These are phyloP conservation scores for Oligia fasciuncula DNA, from an alignment of 2,888 invertebrate species.

Conservation along the genomic window DNA sequence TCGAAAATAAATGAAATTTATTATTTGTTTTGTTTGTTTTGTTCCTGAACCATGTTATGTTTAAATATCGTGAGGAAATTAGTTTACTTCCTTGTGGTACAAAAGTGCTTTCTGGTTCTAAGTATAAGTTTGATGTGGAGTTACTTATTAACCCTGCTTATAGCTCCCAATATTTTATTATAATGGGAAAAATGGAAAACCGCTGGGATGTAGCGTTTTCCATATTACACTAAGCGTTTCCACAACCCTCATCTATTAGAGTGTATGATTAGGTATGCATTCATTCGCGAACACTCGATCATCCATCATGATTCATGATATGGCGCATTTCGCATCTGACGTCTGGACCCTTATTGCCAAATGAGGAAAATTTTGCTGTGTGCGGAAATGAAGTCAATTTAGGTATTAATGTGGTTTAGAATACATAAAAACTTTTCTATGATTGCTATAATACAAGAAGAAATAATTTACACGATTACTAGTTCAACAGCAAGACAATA, in stretches of 20 bases:
- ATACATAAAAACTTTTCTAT: neutral
- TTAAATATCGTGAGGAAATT: slow-evolving; percentile 72
- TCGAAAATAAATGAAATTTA: slow-evolving; percentile 87
- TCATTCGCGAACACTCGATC: slow-evolving; percentile 47
- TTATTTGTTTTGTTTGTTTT: slow-evolving; percentile 86
- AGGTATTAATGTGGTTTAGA: neutral
- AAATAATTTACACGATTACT: neutral
- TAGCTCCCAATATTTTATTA: slow-evolving; percentile 19
- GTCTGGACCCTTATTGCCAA: slow-evolving; percentile 8
- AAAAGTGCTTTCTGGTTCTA: neutral
- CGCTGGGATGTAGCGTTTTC: neutral
- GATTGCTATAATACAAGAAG: neutral
- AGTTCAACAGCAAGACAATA: slow-evolving; percentile 5
- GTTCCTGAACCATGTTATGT: slow-evolving; percentile 71
- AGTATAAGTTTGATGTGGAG: neutral
- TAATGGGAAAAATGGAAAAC: slow-evolving; percentile 9
- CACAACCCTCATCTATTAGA: slow-evolving; percentile 34
- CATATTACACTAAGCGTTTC: slow-evolving; percentile 29
- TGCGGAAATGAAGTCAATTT: slow-evolving; percentile 4
- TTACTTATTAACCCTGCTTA: slow-evolving; percentile 10
- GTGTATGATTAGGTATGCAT: slow-evolving; percentile 53
- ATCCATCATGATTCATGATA: slow-evolving; percentile 33
- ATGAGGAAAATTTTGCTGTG: slow-evolving; percentile 3
- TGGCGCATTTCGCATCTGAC: slow-evolving; percentile 19
- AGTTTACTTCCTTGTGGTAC: slow-evolving; percentile 59